Evolutionary conservation across 1,140 invertebrate genomes (phyloP).

Genomic region (Phortica variegata): DNA sequence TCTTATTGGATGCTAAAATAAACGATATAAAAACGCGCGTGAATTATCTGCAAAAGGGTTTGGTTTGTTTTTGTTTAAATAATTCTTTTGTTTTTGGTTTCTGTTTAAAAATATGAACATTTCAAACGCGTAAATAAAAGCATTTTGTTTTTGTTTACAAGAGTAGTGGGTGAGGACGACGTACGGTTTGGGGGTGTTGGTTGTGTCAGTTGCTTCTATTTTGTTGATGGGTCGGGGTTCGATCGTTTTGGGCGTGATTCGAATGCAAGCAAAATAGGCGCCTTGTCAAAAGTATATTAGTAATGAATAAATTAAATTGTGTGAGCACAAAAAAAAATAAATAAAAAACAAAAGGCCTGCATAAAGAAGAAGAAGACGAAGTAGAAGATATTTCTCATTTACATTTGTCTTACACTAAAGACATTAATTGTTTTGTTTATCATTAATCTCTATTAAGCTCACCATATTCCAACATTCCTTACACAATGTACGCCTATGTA

Average conservation of each 20-base stretch:
- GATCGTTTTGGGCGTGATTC: no score
- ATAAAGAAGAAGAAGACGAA: not conserved
- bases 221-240: no score
- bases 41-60: slow-evolving; percentile 25
- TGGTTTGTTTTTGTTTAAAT: slow-evolving; percentile 18
- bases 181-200: no score
- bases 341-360: not conserved
- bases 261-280: no score
- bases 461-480: no score
- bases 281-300: not conserved
- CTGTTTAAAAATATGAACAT: not conserved
- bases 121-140: no score
- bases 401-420: slow-evolving; percentile 2
- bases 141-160: no score
- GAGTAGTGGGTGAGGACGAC: no score
- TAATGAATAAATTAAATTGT: not conserved
- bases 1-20: slow-evolving; percentile 35
- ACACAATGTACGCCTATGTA: no score
- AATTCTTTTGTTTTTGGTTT: slow-evolving; percentile 13
- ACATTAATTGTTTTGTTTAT: slow-evolving; percentile 4
- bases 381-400: not conserved
- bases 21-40: slow-evolving; percentile 24
- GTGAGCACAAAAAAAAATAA: slow-evolving; percentile 2
- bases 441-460: slow-evolving; percentile 4
- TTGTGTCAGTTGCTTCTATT: no score